Conservation (phyloP, 2,888 invertebrate genomes). For the Drosophila neonasuta region DNA sequence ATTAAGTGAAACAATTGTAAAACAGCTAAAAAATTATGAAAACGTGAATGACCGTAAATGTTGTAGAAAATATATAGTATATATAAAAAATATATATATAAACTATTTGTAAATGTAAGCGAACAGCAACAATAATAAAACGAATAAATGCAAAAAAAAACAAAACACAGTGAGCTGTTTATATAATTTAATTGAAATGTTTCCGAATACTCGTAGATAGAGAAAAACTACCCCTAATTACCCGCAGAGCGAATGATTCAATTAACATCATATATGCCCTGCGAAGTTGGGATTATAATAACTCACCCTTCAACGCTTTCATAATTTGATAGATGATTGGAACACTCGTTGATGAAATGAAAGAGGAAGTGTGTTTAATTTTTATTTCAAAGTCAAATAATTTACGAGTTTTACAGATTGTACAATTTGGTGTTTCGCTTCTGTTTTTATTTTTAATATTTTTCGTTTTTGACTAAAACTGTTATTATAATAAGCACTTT, state of each 20-base stretch:
- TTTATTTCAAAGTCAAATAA: conserved; percentile 52
- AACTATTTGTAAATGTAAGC: conserved; percentile 76
- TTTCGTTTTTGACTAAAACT: conserved; percentile 32
- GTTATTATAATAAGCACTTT: conserved; percentile 55
- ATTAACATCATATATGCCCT: conserved; percentile 36
- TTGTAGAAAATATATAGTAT: conserved; percentile 75
- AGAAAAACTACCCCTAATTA: conserved; percentile 32
- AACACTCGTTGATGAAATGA: conserved; percentile 19
- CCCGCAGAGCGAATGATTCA: conserved; percentile 17
- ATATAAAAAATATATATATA: conserved; percentile 65
- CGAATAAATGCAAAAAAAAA: conserved; percentile 51
- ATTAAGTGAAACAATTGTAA: conserved; percentile 63
- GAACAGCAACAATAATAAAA: conserved; percentile 66
- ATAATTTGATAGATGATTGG: neutral
- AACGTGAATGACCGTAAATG: conserved; percentile 68
- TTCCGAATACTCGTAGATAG: neutral
- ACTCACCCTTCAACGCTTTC: conserved; percentile 19
- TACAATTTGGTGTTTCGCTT: conserved; percentile 41
- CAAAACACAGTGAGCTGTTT: neutral
- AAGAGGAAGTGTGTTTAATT: conserved; percentile 44
- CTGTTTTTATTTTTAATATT: neutral
- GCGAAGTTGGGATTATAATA: neutral
- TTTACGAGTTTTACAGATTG: conserved; percentile 37
- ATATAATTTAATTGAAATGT: neutral
- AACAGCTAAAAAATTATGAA: conserved; percentile 52